Evolutionary conservation across 2,113 vertebrate genomes (phyloP).

Genomic region (Zosterops borbonicus): DNA sequence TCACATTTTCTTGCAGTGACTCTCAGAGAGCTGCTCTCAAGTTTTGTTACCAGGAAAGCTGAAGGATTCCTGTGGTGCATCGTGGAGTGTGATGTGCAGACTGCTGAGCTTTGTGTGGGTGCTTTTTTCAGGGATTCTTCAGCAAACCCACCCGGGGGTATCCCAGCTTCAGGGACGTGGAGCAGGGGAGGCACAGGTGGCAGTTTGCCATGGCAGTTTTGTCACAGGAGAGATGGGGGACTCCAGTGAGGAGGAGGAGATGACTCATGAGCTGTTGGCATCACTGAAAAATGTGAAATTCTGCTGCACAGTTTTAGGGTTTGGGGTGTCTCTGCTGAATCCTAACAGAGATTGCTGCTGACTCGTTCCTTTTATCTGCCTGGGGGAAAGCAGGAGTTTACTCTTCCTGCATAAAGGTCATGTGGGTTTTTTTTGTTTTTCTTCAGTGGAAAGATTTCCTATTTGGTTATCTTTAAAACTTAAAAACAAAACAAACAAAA

Average conservation of each 20-base stretch:
- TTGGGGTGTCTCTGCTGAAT: not conserved
- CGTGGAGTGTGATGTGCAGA: accelerated
- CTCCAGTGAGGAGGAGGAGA: not conserved
- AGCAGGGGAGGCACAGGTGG: not conserved
- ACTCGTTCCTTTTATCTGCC: not conserved
- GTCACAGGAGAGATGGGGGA: not conserved
- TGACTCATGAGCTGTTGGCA: not conserved
- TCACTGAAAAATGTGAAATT: not conserved
- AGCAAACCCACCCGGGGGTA: not conserved
- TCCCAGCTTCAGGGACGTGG: not conserved
- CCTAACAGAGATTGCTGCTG: not conserved
- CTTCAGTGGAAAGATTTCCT: not conserved
- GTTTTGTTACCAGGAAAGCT: not conserved
- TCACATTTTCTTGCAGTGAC: not conserved
- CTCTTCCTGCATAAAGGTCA: not conserved
- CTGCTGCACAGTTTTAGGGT: not conserved
- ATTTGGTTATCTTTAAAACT: not conserved
- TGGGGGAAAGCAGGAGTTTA: not conserved
- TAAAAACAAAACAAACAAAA: too few species aligned
- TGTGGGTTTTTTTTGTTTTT: not conserved
- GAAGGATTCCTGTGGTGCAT: not conserved
- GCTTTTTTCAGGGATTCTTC: not conserved
- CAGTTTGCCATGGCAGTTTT: not conserved
- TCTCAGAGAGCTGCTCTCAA: not conserved
- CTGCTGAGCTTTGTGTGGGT: not conserved